These are phyloP conservation scores for Chrysomallon squamiferum DNA, from an alignment of 1,140 invertebrate genomes.

Conservation along the genomic window DNA sequence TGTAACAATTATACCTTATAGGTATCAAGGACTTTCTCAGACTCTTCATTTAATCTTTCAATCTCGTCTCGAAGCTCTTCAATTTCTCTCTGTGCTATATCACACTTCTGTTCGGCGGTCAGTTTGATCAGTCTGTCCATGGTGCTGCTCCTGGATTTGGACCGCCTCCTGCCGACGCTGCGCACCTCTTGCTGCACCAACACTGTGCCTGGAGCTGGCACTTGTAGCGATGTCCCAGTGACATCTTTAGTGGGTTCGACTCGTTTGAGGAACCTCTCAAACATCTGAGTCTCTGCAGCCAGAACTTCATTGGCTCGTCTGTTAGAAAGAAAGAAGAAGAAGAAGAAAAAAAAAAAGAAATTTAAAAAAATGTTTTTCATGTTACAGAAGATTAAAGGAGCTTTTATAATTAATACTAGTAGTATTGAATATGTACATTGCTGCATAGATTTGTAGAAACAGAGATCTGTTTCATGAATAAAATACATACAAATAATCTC, in stretches of 20 bases:
- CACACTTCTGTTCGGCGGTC: conserved; percentile 63
- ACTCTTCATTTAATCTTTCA: conserved; percentile 56
- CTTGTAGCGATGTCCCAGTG: neutral
- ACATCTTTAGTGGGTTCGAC: conserved; percentile 52
- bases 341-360: neutral
- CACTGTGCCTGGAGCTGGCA: conserved; percentile 17
- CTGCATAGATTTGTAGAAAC: too few relatives aligned
- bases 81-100: conserved; percentile 63
- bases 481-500: too few relatives aligned
- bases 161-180: conserved; percentile 46
- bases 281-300: conserved; percentile 60
- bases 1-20: too few relatives aligned
- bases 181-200: conserved; percentile 37
- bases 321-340: conserved; percentile 17
- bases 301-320: conserved; percentile 62
- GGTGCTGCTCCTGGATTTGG: conserved; percentile 54
- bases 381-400: neutral
- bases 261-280: conserved; percentile 62
- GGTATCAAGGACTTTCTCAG: conserved; percentile 61
- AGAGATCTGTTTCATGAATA: too few relatives aligned
- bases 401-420: too few relatives aligned
- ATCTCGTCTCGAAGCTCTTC: conserved; percentile 61
- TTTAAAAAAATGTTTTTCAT: neutral
- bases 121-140: conserved; percentile 55
- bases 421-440: neutral